Evolutionary conservation across 2,888 invertebrate genomes (phyloP), one percentile per base, ranked within the genome.

Genomic region (Ochlodes sylvanus): DNA sequence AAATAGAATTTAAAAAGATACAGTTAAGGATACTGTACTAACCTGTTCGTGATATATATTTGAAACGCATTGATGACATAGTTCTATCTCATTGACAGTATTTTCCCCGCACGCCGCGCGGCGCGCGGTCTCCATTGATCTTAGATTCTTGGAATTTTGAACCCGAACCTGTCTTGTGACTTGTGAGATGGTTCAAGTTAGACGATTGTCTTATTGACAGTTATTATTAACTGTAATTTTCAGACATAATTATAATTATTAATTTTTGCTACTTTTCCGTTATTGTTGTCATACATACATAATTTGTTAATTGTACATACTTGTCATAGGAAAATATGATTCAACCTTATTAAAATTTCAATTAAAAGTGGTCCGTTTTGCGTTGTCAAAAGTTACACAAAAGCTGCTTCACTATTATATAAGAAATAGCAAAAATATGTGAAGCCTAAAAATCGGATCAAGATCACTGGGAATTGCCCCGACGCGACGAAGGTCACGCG

Each of bases 41-140:
- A 2, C 38, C 38, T 9, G 38, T 38, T 38, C 12, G 38, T 12
- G 10, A 10, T 12, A 34, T 5, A 60, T 44, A 66, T 66, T 42
- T 44, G 52, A 10, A 66, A 54, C 54, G 42, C 67, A 60, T 61
- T 61, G 42, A 61, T 61, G 19, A 54, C 50, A 41, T 42, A 19
- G 57, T 17, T 52, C 50, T 60, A 55, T 60, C 52, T 52, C 52
- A 42, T 60, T 66, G 66, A 66, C 66, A 66, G n/a, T 19, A 44
- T 58, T 63, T 58, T 63, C 50, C n/a, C 63, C 63, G 17, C 41
- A 64, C 47, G 50, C n/a, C 27, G 56, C 42, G 50, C 64, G 69
- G 44, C 19, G 58, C 57, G 64, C 54, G 64, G 68, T 62, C 47
- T 64, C 47, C 41, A 64, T 50, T 54, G 66, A 66, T 60, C 66